A percentile compares a stretch with the other conserved stretches of the same genome.
These are phyloP conservation scores for Hyperoplus immaculatus DNA, from an alignment of 2,797 vertebrate genomes.

Conservation along the genomic window DNA sequence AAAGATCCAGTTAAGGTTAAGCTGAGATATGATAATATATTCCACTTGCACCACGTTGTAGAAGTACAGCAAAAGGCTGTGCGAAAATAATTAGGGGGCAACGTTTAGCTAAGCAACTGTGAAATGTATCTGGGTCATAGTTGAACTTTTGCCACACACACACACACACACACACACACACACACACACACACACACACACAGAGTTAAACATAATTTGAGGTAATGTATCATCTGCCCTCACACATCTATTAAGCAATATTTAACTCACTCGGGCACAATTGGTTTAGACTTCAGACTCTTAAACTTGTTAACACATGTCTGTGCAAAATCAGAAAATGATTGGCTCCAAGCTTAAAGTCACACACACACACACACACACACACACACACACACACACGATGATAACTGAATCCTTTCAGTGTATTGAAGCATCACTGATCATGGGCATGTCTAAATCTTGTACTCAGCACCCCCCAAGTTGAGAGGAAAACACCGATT, in stretches of 20 bases:
- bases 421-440: neutral
- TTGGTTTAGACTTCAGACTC: neutral
- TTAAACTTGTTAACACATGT: neutral
- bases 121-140: neutral
- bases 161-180: no score
- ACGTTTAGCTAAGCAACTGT: neutral
- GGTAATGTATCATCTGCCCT: neutral
- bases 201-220: no score
- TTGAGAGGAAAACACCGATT: conserved; percentile 54
- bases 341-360: neutral
- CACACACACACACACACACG: neutral
- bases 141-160: neutral
- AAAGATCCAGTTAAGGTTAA: no score
- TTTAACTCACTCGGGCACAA: neutral
- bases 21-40: no score
- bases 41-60: no score
- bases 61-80: no score
- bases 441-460: conserved; percentile 5
- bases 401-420: neutral
- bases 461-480: conserved; percentile 24
- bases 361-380: no score
- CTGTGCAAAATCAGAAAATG: neutral
- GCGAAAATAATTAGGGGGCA: neutral
- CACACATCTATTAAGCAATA: neutral
- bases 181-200: no score